Base-by-base conservation (phyloP, 2,797 vertebrate genomes). In the Cichlasoma orientale region DNA sequence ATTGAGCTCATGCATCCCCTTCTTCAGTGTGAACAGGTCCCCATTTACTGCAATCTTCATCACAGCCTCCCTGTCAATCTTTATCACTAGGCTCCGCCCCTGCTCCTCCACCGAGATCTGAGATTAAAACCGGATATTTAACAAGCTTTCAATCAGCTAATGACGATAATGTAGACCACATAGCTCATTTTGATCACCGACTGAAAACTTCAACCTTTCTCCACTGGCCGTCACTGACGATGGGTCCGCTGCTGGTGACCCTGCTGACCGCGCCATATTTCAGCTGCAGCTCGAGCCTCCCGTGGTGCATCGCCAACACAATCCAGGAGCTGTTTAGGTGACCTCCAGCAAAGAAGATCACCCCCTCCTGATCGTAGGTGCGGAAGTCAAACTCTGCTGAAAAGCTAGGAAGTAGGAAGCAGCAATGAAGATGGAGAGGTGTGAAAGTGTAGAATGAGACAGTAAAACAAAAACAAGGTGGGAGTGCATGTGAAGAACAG, bases 101-200 rank as follows among this genome's bases (percentile, higher is more conserved):
- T 98, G 92, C 90, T 99, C 98, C 93, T 99, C 98, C 52, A 99
- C 96, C 0, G 98, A 98, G 90, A 99, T 97, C 98, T 99, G 88
- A 33, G 47, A 71, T 71, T 19, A 31, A 84, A 79, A 36, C 4
- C 6, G 23, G 21, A 66, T 50, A 68, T 54, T 57, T 18, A 19
- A 55, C 16, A 19, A 53, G 9, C 10, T 31, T 50, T 69, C n/a
- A 44, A 31, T 66, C 33, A 53, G 56, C 12, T 8, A 11, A 29
- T 27, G 12, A 50, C 27, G 55, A 19, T 29, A 2, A 31, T 19
- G 10, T 9, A 23, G 12, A 38, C 11, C 13, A n/a, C 1, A 0
- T 14, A 59, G 21, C 53, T 56, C 4, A 33, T 19, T 16, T 21
- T n/a, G 18, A 23, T 16, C 18, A 14, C 4, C 21, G 7, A 71